Evolutionary conservation across 2,113 vertebrate species (phyloP).

Genomic region (Lichenostomus cassidix): DNA sequence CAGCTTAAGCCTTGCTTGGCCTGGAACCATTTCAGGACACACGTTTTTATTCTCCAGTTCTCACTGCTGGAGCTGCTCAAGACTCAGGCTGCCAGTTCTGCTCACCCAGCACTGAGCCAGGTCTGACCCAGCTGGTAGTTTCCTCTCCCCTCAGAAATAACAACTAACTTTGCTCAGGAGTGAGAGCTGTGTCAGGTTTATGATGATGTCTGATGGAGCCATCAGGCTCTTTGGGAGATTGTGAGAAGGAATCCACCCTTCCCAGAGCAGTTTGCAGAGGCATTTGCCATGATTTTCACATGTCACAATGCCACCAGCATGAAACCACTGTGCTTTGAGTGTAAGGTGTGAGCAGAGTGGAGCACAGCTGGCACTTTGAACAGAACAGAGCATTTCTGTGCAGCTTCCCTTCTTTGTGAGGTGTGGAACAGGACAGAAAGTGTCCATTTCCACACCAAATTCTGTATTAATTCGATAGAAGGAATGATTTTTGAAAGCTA

Average conservation of each 20-base stretch:
- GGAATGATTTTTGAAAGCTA: neutral
- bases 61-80: neutral
- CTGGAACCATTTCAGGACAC: neutral
- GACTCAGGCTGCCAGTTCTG: neutral
- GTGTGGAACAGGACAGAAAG: neutral
- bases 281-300: neutral
- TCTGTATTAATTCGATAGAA: neutral
- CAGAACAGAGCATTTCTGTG: neutral
- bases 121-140: neutral
- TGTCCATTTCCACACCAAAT: neutral
- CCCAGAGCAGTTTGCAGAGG: neutral
- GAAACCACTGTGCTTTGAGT: neutral
- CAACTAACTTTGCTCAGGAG: neutral
- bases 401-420: neutral
- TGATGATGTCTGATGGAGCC: neutral
- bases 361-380: neutral
- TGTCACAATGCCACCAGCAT: neutral
- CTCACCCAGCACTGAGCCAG: neutral
- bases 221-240: neutral
- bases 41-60: constrained; percentile 25
- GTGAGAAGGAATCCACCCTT: neutral
- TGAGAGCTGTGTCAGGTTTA: neutral
- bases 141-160: neutral
- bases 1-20: neutral
- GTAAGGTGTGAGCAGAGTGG: neutral